Evolutionary conservation across 2,888 invertebrate species (phyloP).

Genomic region (Leucoma salicis): DNA sequence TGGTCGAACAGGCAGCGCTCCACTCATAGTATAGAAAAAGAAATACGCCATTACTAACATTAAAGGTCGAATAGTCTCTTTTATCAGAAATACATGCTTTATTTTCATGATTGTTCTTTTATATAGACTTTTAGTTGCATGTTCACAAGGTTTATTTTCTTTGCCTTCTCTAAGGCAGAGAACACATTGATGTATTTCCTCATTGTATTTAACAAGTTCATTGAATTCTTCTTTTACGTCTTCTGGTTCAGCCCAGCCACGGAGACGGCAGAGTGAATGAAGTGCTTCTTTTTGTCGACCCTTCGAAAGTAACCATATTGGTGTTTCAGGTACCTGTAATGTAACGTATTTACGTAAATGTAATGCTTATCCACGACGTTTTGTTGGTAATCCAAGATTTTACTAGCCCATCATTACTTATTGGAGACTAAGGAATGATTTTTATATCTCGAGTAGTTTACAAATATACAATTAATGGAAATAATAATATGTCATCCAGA

Average conservation of each 20-base stretch:
- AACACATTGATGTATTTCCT: conserved; percentile 54
- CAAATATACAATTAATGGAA: too few species aligned
- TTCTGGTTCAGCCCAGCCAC: conserved; percentile 78
- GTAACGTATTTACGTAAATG: too few species aligned
- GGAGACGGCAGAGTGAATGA: conserved; percentile 76
- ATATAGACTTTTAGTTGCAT: conserved; percentile 44
- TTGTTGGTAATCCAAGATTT: too few species aligned
- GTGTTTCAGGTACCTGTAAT: conserved; percentile 80
- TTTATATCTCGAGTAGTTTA: too few species aligned
- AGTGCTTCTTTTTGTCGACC: conserved; percentile 78
- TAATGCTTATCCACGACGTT: too few species aligned
- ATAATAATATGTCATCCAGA: too few species aligned
- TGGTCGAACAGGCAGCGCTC: conserved; percentile 72
- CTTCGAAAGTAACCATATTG: conserved; percentile 82
- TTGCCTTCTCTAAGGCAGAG: conserved; percentile 57
- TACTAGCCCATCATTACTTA: too few species aligned
- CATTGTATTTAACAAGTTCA: conserved; percentile 68
- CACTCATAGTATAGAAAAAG: conserved; percentile 77
- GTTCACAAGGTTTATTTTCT: conserved; percentile 48
- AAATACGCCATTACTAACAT: conserved; percentile 77
- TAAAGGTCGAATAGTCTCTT: conserved; percentile 79
- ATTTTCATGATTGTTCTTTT: conserved; percentile 48
- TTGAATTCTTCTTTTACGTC: conserved; percentile 78
- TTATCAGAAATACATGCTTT: conserved; percentile 66
- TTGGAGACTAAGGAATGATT: too few species aligned